Conservation (phyloP, 2,113 vertebrate genomes). For the Scophthalmus maximus region DNA sequence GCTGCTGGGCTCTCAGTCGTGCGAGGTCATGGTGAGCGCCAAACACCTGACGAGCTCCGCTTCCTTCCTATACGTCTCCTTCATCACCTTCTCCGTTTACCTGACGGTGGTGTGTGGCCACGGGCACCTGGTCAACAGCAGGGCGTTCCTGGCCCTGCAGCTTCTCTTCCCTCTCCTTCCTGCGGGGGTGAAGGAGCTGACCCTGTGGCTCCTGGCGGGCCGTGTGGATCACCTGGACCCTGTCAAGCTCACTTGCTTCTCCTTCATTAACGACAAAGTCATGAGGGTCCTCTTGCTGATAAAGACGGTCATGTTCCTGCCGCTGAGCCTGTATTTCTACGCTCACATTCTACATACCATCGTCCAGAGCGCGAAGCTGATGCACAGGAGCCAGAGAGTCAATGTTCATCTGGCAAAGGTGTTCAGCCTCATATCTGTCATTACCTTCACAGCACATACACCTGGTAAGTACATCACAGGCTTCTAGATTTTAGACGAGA, state of each 20-base stretch:
- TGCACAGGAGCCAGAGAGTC: constrained; percentile 62
- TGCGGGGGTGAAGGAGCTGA: constrained; percentile 54
- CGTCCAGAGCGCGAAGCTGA: constrained; percentile 50
- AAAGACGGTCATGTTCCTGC: constrained; percentile 56
- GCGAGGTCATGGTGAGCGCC: constrained; percentile 66
- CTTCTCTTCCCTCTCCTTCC: constrained; percentile 59
- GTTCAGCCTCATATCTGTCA: constrained; percentile 67
- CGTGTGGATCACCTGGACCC: constrained; percentile 60
- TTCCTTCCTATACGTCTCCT: constrained; percentile 70
- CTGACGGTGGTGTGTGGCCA: constrained; percentile 64
- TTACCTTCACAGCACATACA: constrained; percentile 70
- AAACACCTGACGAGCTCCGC: constrained; percentile 58
- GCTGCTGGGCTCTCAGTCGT: constrained; percentile 54
- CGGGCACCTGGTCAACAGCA: constrained; percentile 57
- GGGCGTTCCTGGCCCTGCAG: constrained; percentile 61
- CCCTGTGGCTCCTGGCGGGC: constrained; percentile 36
- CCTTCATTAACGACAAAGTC: constrained; percentile 67
- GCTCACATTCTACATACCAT: constrained; percentile 60
- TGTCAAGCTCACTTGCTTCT: constrained; percentile 66
- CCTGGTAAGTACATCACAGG: constrained; percentile 57
- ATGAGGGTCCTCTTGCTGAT: constrained; percentile 50
- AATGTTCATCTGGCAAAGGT: constrained; percentile 69
- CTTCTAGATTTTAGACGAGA: not conserved
- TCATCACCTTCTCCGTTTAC: constrained; percentile 71
- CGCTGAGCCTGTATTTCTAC: constrained; percentile 67